A percentile compares a stretch with the other conserved stretches of the same genome.
Conservation (phyloP, 2,888 invertebrate genomes). For the Thumatha senex region DNA sequence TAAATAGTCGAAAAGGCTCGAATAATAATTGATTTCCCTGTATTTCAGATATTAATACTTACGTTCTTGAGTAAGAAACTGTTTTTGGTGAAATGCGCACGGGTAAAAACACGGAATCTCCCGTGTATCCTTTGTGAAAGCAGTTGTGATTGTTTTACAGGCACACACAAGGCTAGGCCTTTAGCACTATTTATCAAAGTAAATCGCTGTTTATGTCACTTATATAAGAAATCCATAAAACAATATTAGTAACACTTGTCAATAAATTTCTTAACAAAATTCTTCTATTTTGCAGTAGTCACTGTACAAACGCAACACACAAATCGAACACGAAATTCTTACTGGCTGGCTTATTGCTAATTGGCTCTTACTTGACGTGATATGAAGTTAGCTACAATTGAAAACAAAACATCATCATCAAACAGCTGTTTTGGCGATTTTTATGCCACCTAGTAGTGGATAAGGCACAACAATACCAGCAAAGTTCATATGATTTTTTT, state of each 20-base stretch:
- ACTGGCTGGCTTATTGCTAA: conserved; percentile 39
- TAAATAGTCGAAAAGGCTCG: too few relatives aligned
- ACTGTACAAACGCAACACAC: conserved; percentile 39
- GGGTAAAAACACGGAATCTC: conserved; percentile 42
- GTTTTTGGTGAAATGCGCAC: conserved; percentile 50
- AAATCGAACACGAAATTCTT: conserved; percentile 52
- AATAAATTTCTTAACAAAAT: conserved; percentile 51
- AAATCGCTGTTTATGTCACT: conserved; percentile 20
- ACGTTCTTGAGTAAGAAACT: conserved; percentile 44
- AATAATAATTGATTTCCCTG: too few relatives aligned
- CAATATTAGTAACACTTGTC: conserved; percentile 41
- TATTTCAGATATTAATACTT: conserved; percentile 34
- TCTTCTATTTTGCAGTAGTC: conserved; percentile 40
- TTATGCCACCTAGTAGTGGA: conserved; percentile 27
- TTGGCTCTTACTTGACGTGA: conserved; percentile 34
- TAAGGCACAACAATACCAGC: too few relatives aligned
- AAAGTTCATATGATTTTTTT: too few relatives aligned
- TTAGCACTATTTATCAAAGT: conserved; percentile 31
- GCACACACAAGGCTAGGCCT: conserved; percentile 42
- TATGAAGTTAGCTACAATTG: conserved; percentile 60
- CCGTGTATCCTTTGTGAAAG: conserved; percentile 73
- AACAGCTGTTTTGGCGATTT: conserved; percentile 60
- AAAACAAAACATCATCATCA: conserved; percentile 53
- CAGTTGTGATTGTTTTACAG: conserved; percentile 34
- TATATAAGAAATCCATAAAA: conserved; percentile 25